Base-by-base conservation (phyloP, 2,888 invertebrate genomes). In the Morpho deidamia region DNA sequence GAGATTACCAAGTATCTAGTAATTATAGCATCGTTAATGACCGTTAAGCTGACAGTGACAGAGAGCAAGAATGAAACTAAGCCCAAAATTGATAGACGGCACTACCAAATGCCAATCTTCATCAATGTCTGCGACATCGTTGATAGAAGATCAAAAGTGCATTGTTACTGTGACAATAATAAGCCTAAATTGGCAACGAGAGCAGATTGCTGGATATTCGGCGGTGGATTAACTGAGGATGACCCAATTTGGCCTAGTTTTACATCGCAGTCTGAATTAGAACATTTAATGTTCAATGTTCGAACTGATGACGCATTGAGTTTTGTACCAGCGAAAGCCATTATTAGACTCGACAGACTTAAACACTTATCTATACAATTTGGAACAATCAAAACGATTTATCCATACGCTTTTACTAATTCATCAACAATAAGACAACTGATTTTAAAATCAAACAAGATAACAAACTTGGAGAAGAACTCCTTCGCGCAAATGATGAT, bases 141-240 rank as follows among this genome's bases (percentile, higher is more conserved):
- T 46, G 90, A 90, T 61, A 68, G 89, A 44, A 69, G 81, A 56
- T 86, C 90, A 7, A 87, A 86, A 72, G 81, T 90, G 8, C 88
- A 90, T 59, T 90, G 90, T 67, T 90, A 90, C 66, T 90, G 90
- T 62, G 87, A 88, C 66, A 87, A 77, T 60, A 85, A 78, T 52
- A 82, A 83, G 57, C 78, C 78, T 1, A 84, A 86, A 70, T 72
- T 81, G 67, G 94, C 94, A 0, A 92, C 93, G 2, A 92, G 92
- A 63, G 94, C 94, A 2, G 94, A 94, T 67, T 96, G 96, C 69
- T 93, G 94, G 92, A 91, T 96, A 11, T 94, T 95, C 73, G 76
- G 81, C 12, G 89, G 86, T 5, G 86, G 85, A 9, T 89, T 94
- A 60, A 90, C 92, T 1, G 91, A 91, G 64, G 93, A 94, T 56